A percentile compares a stretch with the other conserved stretches of the same genome.
These are phyloP conservation scores for Trachemys scripta DNA, from an alignment of 2,113 vertebrate genomes.

Conservation along the genomic window DNA sequence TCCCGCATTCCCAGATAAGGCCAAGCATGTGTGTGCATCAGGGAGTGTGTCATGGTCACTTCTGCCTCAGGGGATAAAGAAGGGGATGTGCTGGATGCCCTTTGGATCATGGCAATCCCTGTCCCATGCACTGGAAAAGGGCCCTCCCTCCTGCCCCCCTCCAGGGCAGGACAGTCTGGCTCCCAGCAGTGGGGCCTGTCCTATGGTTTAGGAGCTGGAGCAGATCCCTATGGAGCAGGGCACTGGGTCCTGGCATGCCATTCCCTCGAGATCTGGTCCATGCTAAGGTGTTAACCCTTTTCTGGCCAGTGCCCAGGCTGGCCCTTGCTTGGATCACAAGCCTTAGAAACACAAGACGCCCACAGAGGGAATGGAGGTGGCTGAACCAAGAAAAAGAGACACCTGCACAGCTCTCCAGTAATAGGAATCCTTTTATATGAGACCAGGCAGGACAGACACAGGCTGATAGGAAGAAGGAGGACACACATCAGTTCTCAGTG, in stretches of 20 bases:
- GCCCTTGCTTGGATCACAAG: background rate
- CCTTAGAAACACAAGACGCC: background rate
- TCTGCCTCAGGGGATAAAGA: no score
- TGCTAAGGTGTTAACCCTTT: background rate
- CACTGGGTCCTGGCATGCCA: background rate
- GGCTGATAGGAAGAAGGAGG: background rate
- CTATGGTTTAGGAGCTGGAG: background rate
- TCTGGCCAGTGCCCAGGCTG: background rate
- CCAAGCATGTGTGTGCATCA: no score
- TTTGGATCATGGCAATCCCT: background rate
- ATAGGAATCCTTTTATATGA: background rate
- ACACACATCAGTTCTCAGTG: background rate
- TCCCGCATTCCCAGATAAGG: no score
- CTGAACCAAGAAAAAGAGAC: background rate
- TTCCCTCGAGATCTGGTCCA: background rate
- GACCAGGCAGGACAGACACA: background rate
- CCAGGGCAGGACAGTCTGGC: background rate
- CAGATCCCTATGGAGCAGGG: background rate
- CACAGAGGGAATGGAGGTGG: background rate
- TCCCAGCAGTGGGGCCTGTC: background rate
- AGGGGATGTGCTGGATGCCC: no score
- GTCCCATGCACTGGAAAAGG: background rate
- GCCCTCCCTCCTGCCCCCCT: background rate
- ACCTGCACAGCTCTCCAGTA: background rate
- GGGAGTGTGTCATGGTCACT: no score